Evolutionary conservation across 2,888 invertebrate genomes (phyloP), one percentile per base, ranked within the genome.

Genomic region (Brachyptera risi): DNA sequence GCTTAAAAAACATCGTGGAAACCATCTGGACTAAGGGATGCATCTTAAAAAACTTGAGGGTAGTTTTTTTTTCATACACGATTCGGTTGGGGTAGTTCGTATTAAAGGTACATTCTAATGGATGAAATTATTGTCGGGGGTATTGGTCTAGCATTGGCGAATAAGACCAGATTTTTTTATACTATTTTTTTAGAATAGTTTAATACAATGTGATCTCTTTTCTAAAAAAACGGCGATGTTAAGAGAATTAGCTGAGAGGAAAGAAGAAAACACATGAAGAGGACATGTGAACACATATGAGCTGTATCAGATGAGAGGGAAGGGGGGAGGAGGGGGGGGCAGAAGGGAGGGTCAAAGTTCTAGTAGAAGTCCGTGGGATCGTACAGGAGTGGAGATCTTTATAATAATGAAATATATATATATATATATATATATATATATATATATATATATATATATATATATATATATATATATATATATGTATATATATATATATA

Each of bases 1-100:
- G 61, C 61, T 61, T 50, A 51, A 61, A 61, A 61, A 40, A 40
- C 61, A 50, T 42, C 58, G 40, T 61, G 58, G 42, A 47, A 61
- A 51, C 61, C 61, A 61, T 61, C 61, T 61, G 61, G 61, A 58
- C 57, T 24, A 3, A 54, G 54, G 54, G 54, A 19, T 19, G 37
- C 19, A 54, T 54, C 54, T 54, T 54, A 54, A 54, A 54, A 54
- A 54, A 54, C 54, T 37, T 5, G 11, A 37, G 54, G 54, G 54
- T 54, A 35, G 37, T 54, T 35, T 54, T 54, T 47, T 54, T 37
- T 17, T 9, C 21, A 50, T n/a, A 37, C 19, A 54, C 35, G 37
- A 47, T 47, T 47, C 47, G 23, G 47, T 47, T 47, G 47, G 23
- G 47, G 47, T 21, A 47, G 42, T 42, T 42, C 21, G 15, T 19